Evolutionary conservation across 2,797 vertebrate genomes (phyloP).

Genomic region (Periparus ater): DNA sequence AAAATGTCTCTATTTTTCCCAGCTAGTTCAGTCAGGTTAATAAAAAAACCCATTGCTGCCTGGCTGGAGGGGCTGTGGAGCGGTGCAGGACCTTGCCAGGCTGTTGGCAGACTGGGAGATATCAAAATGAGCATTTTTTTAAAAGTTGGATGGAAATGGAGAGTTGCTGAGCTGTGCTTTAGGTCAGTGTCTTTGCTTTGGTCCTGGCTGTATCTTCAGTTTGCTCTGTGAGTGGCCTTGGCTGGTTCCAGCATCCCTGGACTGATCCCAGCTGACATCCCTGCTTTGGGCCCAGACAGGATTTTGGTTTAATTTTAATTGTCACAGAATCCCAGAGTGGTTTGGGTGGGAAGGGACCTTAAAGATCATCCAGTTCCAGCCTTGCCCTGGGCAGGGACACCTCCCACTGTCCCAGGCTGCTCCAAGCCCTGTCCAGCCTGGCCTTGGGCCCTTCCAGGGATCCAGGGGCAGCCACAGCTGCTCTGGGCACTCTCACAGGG

Average conservation of each 20-base stretch:
- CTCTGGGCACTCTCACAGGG: background rate
- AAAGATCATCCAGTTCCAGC: background rate
- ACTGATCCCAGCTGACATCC: background rate
- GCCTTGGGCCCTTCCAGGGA: accelerated
- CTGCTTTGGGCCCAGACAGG: background rate
- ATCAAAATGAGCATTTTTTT: background rate
- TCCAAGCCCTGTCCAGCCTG: accelerated
- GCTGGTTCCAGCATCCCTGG: background rate
- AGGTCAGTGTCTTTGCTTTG: background rate
- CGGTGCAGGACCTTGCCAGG: background rate
- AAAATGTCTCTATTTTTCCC: background rate
- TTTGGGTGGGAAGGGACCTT: background rate
- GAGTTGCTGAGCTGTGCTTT: background rate
- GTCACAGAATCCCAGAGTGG: background rate
- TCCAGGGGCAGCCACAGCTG: background rate
- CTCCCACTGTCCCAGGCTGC: accelerated
- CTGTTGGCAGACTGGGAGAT: background rate
- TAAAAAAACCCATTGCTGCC: background rate
- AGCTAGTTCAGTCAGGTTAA: background rate
- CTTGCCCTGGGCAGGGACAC: background rate
- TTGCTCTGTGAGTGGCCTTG: background rate
- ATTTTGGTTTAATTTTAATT: background rate
- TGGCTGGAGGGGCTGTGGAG: background rate
- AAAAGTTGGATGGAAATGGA: background rate
- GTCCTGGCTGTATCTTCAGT: background rate